phyloP scores from a whole-genome alignment of 1,140 invertebrate genomes.

The Drosophila littoralis region DNA sequence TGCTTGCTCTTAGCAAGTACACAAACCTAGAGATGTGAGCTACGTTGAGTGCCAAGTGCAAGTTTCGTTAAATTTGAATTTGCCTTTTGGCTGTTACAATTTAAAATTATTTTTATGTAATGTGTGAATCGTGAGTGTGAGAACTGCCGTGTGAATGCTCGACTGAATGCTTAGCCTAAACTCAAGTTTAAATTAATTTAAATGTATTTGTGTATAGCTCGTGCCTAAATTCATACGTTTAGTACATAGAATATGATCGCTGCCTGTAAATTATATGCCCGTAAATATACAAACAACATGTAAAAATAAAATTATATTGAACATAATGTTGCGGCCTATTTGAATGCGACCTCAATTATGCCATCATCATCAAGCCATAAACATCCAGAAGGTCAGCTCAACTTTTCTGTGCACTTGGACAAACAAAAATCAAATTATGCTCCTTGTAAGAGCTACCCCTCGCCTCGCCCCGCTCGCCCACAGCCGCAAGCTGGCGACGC shows the following conservation, averaged over 20 bases:
- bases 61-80: constrained; percentile 29
- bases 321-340: constrained; percentile 34
- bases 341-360: constrained; percentile 62
- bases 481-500: constrained; percentile 24
- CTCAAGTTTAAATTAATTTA: constrained; percentile 57
- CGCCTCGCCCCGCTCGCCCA: not conserved
- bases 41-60: not conserved
- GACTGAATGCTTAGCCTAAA: constrained; percentile 69
- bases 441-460: constrained; percentile 9
- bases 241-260: constrained; percentile 42
- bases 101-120: constrained; percentile 5
- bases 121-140: constrained; percentile 12
- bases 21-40: constrained; percentile 6
- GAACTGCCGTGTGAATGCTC: constrained; percentile 12
- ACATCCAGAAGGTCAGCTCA: constrained; percentile 57
- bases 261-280: constrained; percentile 73
- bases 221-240: constrained; percentile 63
- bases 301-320: constrained; percentile 68
- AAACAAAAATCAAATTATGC: constrained; percentile 64
- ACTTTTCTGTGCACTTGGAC: constrained; percentile 43
- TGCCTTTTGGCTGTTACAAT: constrained; percentile 44
- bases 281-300: constrained; percentile 58
- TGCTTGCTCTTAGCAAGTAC: constrained; percentile 27
- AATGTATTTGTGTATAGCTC: constrained; percentile 66
- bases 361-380: constrained; percentile 63